Evolutionary conservation across 1,140 invertebrate genomes (phyloP), one percentile per base, ranked within the genome.

Genomic region (Telenomus remus): DNA sequence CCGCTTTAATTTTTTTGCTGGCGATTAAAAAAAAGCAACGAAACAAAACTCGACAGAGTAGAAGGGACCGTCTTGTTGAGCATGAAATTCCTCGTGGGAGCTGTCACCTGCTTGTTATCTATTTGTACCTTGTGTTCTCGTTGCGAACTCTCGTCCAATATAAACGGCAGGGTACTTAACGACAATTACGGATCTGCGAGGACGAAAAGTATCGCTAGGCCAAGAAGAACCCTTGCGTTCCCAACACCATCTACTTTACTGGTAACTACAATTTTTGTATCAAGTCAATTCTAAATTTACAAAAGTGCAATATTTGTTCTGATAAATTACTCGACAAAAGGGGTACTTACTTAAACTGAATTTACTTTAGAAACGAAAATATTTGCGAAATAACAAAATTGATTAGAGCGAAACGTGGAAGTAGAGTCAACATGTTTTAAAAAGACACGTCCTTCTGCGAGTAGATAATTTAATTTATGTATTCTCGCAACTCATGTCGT

Each of bases 181-280:
- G 54, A 74, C 68, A 73, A 79, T 73, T 69, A 76, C 60, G 68
- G 61, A 69, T 47, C 69, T 71, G 35, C 47, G 33, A 63, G 53
- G 60, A 73, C 33, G 9, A 39, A 37, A 74, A 56, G 46, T 49
- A 53, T 49, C 60, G 74, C 75, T 9, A 68, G 81, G 35, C 46
- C 71, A 56, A 76, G 61, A 44, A 83, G 84, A 47, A 79, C 64
- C 27, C 81, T 87, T 8, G 49, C 79, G 50, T 88, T 81, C 76
- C 85, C 82, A 6, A 47, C 61, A 1, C 37, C 78, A 1, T 78
- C 82, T 3, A 81, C 64, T 14, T 57, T 88, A 42, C 60, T 87
- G 81, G 86, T 87, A 80, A 51, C 81, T 76, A 68, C 19, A n/a
- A n/a, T n/a, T n/a, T n/a, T n/a, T n/a, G n/a, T n/a, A n/a, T n/a